A percentile compares a stretch with the other conserved stretches of the same genome.
These are phyloP conservation scores for Tragopan temminckii DNA, from an alignment of 2,797 vertebrate species.

Conservation along the genomic window DNA sequence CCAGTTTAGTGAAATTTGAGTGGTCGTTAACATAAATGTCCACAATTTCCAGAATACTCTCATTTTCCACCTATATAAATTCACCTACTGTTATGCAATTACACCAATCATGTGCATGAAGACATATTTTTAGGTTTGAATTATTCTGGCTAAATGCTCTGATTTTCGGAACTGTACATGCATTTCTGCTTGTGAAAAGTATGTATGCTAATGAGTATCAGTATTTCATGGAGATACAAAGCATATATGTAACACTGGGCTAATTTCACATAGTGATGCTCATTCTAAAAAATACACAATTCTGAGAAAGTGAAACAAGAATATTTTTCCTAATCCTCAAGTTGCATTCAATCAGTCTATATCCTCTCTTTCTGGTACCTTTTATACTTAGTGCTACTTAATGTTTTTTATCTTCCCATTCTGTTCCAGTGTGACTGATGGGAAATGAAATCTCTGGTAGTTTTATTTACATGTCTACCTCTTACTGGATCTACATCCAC, in stretches of 20 bases:
- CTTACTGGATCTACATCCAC: neutral
- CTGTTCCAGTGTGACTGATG: neutral
- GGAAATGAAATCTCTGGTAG: neutral
- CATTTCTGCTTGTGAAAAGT: neutral
- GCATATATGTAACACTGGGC: neutral
- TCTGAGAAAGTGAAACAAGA: neutral
- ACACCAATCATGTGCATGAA: neutral
- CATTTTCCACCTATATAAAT: neutral
- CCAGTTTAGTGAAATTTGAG: neutral
- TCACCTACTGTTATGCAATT: neutral
- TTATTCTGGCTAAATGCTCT: neutral
- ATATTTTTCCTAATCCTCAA: neutral
- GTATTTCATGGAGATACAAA: neutral
- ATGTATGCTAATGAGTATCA: neutral
- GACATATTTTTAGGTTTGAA: neutral
- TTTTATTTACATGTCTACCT: constrained; percentile 7
- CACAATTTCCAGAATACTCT: neutral
- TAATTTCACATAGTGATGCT: neutral
- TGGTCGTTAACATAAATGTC: neutral
- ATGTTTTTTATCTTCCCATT: neutral
- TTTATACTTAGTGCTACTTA: neutral
- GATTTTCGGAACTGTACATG: neutral
- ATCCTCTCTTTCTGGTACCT: neutral
- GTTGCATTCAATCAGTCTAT: neutral
- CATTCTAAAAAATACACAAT: neutral